phyloP scores from a whole-genome alignment of 2,113 vertebrate genomes.

The Parotia lawesii region DNA sequence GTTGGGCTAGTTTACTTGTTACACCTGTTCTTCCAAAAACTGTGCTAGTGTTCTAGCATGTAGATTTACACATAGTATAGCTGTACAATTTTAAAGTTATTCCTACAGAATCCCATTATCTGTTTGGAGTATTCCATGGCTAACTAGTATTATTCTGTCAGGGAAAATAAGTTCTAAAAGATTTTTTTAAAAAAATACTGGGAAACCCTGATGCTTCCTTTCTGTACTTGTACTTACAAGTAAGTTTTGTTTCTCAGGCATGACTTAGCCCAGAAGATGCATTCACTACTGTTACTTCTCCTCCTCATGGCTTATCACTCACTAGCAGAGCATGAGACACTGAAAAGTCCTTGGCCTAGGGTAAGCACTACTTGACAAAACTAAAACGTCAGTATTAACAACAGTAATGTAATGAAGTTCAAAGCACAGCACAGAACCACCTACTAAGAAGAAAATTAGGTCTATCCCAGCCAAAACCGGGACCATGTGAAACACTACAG shows the following conservation, averaged over 20 bases:
- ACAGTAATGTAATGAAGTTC: neutral
- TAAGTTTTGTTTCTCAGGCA: neutral
- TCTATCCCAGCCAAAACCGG: neutral
- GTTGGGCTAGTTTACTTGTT: neutral
- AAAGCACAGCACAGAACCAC: neutral
- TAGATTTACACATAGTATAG: neutral
- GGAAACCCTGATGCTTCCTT: neutral
- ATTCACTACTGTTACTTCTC: neutral
- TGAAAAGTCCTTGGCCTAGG: neutral
- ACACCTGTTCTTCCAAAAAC: neutral
- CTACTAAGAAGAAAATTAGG: neutral
- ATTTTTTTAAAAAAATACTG: neutral
- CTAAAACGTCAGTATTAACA: neutral
- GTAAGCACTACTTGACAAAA: neutral
- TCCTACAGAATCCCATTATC: neutral
- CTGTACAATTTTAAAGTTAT: neutral
- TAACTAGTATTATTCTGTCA: neutral
- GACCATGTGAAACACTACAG: too few relatives aligned
- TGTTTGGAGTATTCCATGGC: neutral
- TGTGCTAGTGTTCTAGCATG: neutral
- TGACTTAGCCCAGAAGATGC: neutral
- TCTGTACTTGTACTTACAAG: neutral
- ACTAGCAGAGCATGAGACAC: neutral
- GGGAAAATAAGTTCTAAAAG: neutral
- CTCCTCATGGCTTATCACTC: neutral